Evolutionary conservation across 2,797 vertebrate species (phyloP).

Genomic region (Pelodytes ibericus): DNA sequence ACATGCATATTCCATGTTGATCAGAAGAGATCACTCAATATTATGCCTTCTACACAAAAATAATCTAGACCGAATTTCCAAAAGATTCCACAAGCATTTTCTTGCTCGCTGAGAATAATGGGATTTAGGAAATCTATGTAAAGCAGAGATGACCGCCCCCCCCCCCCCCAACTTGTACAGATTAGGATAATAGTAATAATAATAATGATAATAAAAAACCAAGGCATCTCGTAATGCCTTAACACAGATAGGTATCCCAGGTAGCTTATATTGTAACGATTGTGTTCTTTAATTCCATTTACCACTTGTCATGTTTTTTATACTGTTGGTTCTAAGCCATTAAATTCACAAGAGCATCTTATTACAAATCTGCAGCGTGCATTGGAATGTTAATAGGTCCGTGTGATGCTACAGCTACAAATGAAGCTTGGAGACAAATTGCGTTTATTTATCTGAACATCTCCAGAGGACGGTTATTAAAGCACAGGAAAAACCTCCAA

Average conservation of each 20-base stretch:
- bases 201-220: no score
- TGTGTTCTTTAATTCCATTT: slow-evolving; percentile 40
- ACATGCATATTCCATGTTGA: no score
- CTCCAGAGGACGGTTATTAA: slow-evolving; percentile 55
- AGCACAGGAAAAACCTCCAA: slow-evolving; percentile 52
- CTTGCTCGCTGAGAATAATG: no score
- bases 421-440: slow-evolving; percentile 58
- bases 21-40: no score
- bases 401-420: slow-evolving; percentile 36
- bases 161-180: no score
- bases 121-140: no score
- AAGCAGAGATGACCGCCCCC: no score
- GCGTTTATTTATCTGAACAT: slow-evolving; percentile 55
- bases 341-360: slow-evolving; percentile 46
- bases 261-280: slow-evolving; percentile 34
- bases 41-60: no score
- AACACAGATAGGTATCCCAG: neutral
- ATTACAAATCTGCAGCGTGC: slow-evolving; percentile 35
- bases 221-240: neutral
- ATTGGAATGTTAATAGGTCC: slow-evolving; percentile 51
- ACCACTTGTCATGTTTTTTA: slow-evolving; percentile 26
- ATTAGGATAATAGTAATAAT: no score
- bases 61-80: no score
- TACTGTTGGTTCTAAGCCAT: slow-evolving; percentile 28
- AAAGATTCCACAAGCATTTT: no score